Conservation (phyloP, 2,888 invertebrate genomes). For the Orthosia incerta region DNA sequence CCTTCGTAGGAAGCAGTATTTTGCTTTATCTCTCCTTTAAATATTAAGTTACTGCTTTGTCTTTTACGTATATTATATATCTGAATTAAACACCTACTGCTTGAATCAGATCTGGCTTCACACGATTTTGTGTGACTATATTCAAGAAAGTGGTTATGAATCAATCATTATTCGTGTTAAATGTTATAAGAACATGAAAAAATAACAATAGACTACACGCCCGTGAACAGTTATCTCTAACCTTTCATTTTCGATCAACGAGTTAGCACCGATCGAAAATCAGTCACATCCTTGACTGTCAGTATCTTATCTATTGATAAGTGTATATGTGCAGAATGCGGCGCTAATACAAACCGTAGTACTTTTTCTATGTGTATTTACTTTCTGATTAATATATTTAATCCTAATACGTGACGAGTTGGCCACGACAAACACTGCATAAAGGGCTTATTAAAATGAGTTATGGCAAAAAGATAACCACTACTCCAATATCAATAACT, state of each 20-base stretch:
- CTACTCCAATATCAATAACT: background rate
- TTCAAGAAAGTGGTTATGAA: background rate
- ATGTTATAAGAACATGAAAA: background rate
- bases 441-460: background rate
- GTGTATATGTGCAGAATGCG: constrained; percentile 24
- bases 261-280: constrained; percentile 31
- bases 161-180: background rate
- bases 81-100: background rate
- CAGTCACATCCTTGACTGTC: constrained; percentile 38
- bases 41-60: background rate
- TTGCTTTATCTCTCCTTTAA: too few relatives aligned
- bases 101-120: background rate
- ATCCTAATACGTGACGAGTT: background rate
- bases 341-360: constrained; percentile 15
- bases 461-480: background rate
- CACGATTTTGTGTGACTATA: too few relatives aligned
- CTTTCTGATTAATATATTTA: background rate
- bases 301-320: constrained; percentile 53
- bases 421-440: background rate
- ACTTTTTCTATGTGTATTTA: background rate
- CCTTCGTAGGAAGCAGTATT: background rate
- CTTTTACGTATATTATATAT: background rate
- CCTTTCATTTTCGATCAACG: constrained; percentile 34
- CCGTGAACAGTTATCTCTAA: constrained; percentile 27
- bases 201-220: constrained; percentile 10